Conservation (phyloP, 37 sponge, comb jelly and placozoan species). For the Agelas oroides region DNA sequence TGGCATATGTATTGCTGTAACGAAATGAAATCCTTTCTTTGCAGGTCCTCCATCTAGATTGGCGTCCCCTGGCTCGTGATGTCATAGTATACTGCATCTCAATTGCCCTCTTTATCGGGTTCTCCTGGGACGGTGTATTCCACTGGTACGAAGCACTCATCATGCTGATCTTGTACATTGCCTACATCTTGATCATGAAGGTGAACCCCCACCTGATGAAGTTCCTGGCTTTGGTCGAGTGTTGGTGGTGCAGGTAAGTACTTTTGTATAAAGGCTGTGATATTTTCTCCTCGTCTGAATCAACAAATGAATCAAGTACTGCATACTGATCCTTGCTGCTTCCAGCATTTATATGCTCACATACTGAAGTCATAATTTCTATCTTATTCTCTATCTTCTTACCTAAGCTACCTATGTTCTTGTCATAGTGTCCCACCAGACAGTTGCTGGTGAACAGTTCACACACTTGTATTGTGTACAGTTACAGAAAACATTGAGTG, state of each 20-base stretch:
- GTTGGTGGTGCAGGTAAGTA: conserved; percentile 35
- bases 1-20: no score
- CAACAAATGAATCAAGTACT: neutral
- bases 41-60: conserved; percentile 69
- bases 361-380: no score
- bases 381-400: no score
- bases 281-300: neutral
- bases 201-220: conserved; percentile 53
- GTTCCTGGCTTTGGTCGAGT: conserved; percentile 19
- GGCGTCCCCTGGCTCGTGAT: conserved; percentile 82
- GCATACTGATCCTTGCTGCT: no score
- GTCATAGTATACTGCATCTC: conserved; percentile 80
- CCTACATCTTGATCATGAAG: conserved; percentile 80
- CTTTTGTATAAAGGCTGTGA: neutral
- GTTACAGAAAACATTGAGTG: no score
- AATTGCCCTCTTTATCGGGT: conserved; percentile 68
- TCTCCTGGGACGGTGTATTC: conserved; percentile 81
- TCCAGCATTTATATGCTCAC: no score
- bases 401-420: neutral
- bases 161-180: conserved; percentile 67
- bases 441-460: no score
- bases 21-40: no score
- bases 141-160: conserved; percentile 76
- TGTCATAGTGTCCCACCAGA: no score
- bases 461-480: neutral